Base-by-base conservation (phyloP, 2,888 invertebrate species). In the Drosophila atroscutellata region DNA sequence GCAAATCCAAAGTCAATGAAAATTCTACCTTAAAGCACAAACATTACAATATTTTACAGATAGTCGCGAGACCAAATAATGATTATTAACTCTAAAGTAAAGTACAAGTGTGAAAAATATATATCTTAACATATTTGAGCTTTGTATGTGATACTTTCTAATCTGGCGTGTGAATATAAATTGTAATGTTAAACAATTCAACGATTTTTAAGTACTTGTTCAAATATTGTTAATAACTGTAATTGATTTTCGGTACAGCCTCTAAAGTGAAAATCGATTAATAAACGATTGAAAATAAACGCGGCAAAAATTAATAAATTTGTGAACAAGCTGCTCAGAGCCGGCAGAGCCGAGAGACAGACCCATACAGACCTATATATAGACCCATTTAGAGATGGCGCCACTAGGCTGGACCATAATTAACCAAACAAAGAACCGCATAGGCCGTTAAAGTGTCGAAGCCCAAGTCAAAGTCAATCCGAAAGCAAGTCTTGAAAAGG, bases 381-480 rank as follows among this genome's bases (percentile, higher is more conserved):
- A 54, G 32, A 61, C 30, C 45, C 45, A 60, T 55, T 66, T 60
- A 64, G 52, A 55, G 62, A 42, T 79, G 78, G 78, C 78, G 78
- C 78, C 78, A 78, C 71, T 60, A 62, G 72, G 65, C 89, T 77
- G 83, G 66, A 71, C 75, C 89, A 88, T 84, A 88, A 89, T 84
- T 84, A 84, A 77, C 86, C 83, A 83, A 84, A 84, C 86, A 84
- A 89, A 89, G 79, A 84, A 74, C 73, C 85, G 66, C 69, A 69
- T 72, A 75, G 72, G 88, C 85, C 72, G 88, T 79, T 84, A 84
- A 86, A 89, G 86, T 89, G 83, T 86, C 85, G 79, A 89, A 70
- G 74, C 67, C 75, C 70, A 70, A 66, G 75, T 50, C 56, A 32
- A 52, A 62, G 65, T 64, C 65, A 61, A 62, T 61, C 66, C 50